Conservation (phyloP, 2,113 vertebrate genomes). For the Osmerus eperlanus region DNA sequence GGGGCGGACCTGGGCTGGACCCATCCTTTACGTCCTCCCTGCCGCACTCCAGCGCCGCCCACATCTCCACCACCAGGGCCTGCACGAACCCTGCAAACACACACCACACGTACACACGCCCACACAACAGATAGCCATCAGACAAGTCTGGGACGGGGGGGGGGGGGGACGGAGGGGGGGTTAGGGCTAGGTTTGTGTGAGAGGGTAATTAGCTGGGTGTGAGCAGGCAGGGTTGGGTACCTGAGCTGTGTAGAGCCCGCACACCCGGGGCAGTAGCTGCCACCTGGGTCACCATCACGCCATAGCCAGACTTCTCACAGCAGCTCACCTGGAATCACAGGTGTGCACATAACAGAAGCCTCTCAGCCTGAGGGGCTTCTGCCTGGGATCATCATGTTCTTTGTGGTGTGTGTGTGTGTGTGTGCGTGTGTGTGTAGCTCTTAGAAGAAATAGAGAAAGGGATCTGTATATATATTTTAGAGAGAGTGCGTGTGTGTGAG, state of each 20-base stretch:
- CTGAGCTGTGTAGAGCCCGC: slow-evolving; percentile 80
- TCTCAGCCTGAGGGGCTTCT: not conserved
- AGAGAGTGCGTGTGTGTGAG: not conserved
- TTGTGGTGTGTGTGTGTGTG: too few species aligned
- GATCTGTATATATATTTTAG: not conserved
- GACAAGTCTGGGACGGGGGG: not conserved
- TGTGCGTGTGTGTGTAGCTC: too few species aligned
- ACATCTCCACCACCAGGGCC: slow-evolving; percentile 82
- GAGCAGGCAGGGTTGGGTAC: slow-evolving; percentile 55
- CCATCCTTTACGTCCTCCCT: slow-evolving; percentile 82
- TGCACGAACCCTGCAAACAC: slow-evolving; percentile 80
- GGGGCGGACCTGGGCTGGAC: slow-evolving; percentile 80
- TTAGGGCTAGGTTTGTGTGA: not conserved
- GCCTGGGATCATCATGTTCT: too few species aligned
- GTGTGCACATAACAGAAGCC: not conserved
- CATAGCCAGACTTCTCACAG: slow-evolving; percentile 84
- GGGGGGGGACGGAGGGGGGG: too few species aligned
- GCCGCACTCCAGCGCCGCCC: slow-evolving; percentile 87
- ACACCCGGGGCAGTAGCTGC: slow-evolving; percentile 83
- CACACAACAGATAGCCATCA: not conserved
- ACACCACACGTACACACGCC: not conserved
- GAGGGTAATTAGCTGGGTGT: not conserved
- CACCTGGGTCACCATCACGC: slow-evolving; percentile 86
- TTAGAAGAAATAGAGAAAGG: not conserved
- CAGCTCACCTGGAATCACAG: slow-evolving; percentile 75